A percentile compares a stretch with the other conserved stretches of the same genome.
These are phyloP conservation scores for Pomatostomus ruficeps DNA, from an alignment of 2,113 vertebrate genomes.

Conservation along the genomic window DNA sequence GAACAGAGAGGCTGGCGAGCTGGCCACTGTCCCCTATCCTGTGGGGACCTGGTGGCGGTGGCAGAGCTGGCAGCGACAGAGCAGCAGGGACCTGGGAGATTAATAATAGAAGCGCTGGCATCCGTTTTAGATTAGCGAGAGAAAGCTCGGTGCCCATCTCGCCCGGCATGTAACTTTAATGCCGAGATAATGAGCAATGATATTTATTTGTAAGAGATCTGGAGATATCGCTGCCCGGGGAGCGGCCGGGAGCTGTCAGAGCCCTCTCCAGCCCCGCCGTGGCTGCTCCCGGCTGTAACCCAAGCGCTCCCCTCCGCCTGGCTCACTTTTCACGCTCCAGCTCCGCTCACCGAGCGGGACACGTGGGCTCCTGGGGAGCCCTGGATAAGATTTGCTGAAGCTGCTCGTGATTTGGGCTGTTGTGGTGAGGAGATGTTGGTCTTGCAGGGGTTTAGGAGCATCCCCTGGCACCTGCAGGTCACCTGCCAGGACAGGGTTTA, in stretches of 20 bases:
- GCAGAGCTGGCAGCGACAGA: background rate
- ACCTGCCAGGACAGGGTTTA: background rate
- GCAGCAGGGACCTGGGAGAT: background rate
- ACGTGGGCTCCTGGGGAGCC: background rate
- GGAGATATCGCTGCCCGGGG: constrained; percentile 33
- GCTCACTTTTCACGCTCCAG: constrained; percentile 18
- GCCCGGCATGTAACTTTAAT: constrained; percentile 53
- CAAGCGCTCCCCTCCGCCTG: background rate
- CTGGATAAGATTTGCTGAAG: constrained; percentile 2
- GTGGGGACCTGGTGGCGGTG: background rate
- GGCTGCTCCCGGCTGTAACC: background rate
- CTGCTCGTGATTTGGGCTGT: background rate
- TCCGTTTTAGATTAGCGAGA: constrained; percentile 38
- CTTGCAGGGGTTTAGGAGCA: background rate
- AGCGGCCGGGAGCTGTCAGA: constrained; percentile 28
- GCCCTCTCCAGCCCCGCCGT: background rate
- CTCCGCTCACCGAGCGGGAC: background rate
- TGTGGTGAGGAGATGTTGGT: accelerated
- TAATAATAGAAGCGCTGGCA: constrained; percentile 41
- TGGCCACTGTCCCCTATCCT: background rate
- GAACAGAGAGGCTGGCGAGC: background rate
- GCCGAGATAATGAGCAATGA: constrained; percentile 49
- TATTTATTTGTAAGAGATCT: constrained; percentile 67
- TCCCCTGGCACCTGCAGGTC: background rate
- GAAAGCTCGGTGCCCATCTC: constrained; percentile 51